Base-by-base conservation (phyloP, 2,888 invertebrate species). In the Tuberolachnus salignus region DNA sequence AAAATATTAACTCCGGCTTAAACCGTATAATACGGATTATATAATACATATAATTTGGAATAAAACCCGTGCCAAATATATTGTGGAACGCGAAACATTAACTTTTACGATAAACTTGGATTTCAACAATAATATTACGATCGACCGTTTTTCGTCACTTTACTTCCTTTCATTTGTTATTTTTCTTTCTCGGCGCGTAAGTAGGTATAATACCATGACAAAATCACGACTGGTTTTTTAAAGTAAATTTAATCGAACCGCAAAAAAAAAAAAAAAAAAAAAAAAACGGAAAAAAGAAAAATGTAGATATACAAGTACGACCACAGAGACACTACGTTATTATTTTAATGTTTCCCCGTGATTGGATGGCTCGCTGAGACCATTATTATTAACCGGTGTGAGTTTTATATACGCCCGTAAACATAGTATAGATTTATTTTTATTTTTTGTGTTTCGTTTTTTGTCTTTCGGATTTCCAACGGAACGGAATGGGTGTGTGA, bases 321-420 rank as follows among this genome's bases (percentile, higher is more conserved):
- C 78, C 78, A 49, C 78, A 78, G 61, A 51, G 69, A 69, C 44
- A 23, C 57, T 9, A 10, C 11, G 69, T 67, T 57, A 78, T 78
- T 78, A 69, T 78, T 78, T 61, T 69, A 78, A 78, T 59, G 49
- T 78, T 51, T 69, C 59, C n/a, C n/a, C 69, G 61, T 78, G 49
- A 69, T 69, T 51, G n/a, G 21, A 34, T 59, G 34, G 34, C 44
- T 74, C 8, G 9, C 34, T n/a, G n/a, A 34, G 34, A 34, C 19
- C 26, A 26, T 49, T 61, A 21, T 34, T 57, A 21, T 74, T 55
- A 53, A 74, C 55, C 14, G 61, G 34, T 11, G 26, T 14, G 16
- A 19, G 53, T 8, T 19, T 1, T 53, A 19, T 14, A 21, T 42
- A 51, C 8, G 0, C 42, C 3, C 3, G 46, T 46, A 10, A 13